Base-by-base conservation (phyloP, 1,140 invertebrate species). In the Tribolium castaneum region DNA sequence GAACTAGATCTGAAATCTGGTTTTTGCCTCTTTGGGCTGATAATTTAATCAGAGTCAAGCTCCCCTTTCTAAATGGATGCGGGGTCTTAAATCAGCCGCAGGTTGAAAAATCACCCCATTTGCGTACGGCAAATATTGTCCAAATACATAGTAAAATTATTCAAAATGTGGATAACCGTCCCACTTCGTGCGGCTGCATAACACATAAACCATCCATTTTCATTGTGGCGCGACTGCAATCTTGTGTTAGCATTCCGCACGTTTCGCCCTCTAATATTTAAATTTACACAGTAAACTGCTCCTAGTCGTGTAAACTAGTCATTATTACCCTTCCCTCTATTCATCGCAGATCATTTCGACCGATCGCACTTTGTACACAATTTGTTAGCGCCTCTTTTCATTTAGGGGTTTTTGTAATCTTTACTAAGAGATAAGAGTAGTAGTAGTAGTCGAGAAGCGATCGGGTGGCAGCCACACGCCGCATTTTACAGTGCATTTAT, bases 221-320 rank as follows among this genome's bases (percentile, higher is more conserved):
- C 52, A 56, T 56, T 56, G 52, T 56, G 52, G 52, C 52, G 16
- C 52, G 16, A 56, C 52, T 56, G 52, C 52, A 56, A 56, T 56
- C 52, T 56, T 56, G 52, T 56, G 52, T 56, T 56, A 56, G 52
- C 52, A 56, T 56, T 56, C 52, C 52, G 52, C 52, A 56, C 52
- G 52, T 56, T 56, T 56, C 14, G 52, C 52, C 13, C 52, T 56
- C 12, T 56, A 56, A 56, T 56, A 56, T 56, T 56, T 56, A 56
- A 56, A 56, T 56, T 56, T 56, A 56, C 12, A 56, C 12, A 13
- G 12, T 56, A 16, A 56, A 56, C 52, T 13, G 16, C 52, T 56
- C 7, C 52, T 16, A 16, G 16, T 16, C 52, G 16, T 56, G 52
- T 56, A 16, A 14, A 56, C 12, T 56, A 16, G 52, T 16, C 16